phyloP scores from a whole-genome alignment of 2,113 vertebrate genomes.

The Phylloscopus trochilus region DNA sequence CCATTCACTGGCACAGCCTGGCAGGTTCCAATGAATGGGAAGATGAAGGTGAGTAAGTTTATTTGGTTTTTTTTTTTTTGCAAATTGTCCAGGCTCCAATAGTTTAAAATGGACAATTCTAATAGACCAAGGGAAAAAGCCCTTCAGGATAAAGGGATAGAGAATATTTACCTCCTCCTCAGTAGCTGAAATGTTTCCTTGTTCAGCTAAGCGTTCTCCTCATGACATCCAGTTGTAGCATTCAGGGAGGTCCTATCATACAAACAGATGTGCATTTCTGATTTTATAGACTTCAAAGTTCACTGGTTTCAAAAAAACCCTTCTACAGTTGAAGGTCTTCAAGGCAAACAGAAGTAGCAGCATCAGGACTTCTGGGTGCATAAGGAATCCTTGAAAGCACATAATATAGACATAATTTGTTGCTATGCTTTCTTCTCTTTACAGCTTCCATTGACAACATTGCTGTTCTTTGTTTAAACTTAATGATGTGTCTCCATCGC shows the following conservation, averaged over 20 bases:
- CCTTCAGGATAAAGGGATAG: neutral
- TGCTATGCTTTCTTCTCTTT: neutral
- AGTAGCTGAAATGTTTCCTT: neutral
- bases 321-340: neutral
- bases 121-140: neutral
- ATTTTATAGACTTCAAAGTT: neutral
- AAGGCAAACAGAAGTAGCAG: neutral
- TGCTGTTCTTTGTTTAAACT: neutral
- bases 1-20: neutral
- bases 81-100: neutral
- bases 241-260: neutral
- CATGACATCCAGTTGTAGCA: neutral
- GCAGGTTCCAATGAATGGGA: neutral
- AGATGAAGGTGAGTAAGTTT: neutral
- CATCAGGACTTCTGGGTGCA: neutral
- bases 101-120: neutral
- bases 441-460: neutral
- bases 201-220: neutral
- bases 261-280: neutral
- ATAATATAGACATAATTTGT: neutral
- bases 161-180: neutral
- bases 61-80: neutral
- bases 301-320: neutral
- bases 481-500: neutral
- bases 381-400: neutral